Base-by-base conservation (phyloP, 1,140 invertebrate species). In the Copidosoma floridanum region DNA sequence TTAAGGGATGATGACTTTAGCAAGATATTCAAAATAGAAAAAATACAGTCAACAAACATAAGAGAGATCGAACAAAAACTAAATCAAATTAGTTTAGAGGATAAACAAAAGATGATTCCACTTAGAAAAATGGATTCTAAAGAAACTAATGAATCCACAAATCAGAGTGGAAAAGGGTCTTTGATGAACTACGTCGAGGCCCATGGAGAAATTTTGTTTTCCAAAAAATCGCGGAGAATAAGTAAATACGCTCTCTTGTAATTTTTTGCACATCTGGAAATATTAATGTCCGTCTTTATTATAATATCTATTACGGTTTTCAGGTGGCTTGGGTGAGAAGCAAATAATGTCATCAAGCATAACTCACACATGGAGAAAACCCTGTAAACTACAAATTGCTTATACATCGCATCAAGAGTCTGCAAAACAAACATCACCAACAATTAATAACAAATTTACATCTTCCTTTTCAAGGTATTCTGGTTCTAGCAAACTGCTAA, bases 61-160 rank as follows among this genome's bases (percentile, higher is more conserved):
- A 38, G 63, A 23, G 66, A 73, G 61, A 70, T 72, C 18, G 63
- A 67, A 55, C 51, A 55, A 14, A 61, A 63, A 53, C 70, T 72
- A 61, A 68, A 66, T 62, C 68, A 67, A 58, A 66, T 66, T 58
- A 65, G 65, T 64, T 67, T 68, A 64, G 62, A 72, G 54, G 68
- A 71, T 59, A 62, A 66, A 63, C 57, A 61, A 44, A 59, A 60
- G 1, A 14, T 26, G 6, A 29, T 61, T 61, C 63, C 38, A 60
- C 47, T 41, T 6, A 58, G 59, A 54, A 63, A 65, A 61, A 58
- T 24, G 47, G 63, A 68, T 29, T 32, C 14, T 10, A 44, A 53
- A 16, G 46, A 68, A 64, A 57, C 14, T 59, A 50, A 65, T 56
- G 51, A 37, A 52, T 44, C 48, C 44, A 58, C 44, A 40, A n/a